Evolutionary conservation across 2,888 invertebrate species (phyloP), one percentile per base, ranked within the genome.

Genomic region (Gnatocerus cornutus): DNA sequence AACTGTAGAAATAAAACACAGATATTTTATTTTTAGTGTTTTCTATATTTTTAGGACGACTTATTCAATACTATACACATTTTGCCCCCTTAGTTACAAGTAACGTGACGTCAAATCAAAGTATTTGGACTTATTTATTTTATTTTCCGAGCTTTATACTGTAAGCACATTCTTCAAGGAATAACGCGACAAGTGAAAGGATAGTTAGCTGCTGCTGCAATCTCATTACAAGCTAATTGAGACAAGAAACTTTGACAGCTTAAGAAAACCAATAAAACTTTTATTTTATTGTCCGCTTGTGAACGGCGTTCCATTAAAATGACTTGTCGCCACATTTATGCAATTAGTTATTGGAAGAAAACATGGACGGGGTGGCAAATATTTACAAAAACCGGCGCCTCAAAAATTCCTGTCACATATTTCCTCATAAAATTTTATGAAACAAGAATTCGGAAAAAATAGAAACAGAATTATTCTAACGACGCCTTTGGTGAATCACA

Each of bases 121-220:
- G 56, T 56, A 65, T 65, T 48, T 37, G 27, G 39, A 65, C 46
- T 65, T 65, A 65, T 65, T 65, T 65, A 46, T 65, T 65, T 65
- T 65, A 65, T 56, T 56, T 48, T 13, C 45, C 16, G 45, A 61
- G 37, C 46, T 33, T 61, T 61, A n/a, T 9, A 33, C 46, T 43
- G 33, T 33, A 61, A 59, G 59, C 59, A 59, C 41, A 58, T 45
- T 45, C 46, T 59, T 21, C 7, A 48, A 48, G 50, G 37, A 37
- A 61, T 58, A 58, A 43, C 27, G 56, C 56, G 58, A 45, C 58
- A 58, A 58, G 58, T 58, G 45, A 58, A 58, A 58, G 56, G 50
- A 50, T 41, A 41, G 39, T 56, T 56, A 41, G 41, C 16, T 41
- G 56, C 16, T 21, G 43, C 8, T 45, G 45, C 58, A 58, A 30